Conservation (phyloP, 2,888 invertebrate species). For the Drosophila phalerata region DNA sequence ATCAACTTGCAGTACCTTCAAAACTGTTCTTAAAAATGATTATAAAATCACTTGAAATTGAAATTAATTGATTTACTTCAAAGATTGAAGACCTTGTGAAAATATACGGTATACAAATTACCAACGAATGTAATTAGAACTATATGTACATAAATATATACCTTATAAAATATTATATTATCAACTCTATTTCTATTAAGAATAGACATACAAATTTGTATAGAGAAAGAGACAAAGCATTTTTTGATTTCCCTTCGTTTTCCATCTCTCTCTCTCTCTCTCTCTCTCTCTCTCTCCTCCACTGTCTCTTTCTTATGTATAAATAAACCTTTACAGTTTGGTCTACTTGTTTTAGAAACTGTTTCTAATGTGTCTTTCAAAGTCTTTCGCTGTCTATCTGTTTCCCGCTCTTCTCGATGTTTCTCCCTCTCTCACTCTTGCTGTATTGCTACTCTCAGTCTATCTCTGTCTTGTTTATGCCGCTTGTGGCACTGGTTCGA, state of each 20-base stretch:
- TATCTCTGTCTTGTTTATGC: slow-evolving; percentile 34
- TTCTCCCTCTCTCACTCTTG: neutral
- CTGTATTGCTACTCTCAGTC: neutral
- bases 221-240: neutral
- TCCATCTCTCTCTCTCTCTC: neutral
- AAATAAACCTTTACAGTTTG: neutral
- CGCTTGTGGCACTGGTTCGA: slow-evolving; percentile 9
- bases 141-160: neutral
- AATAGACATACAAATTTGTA: neutral
- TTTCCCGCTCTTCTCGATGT: neutral
- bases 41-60: too few relatives aligned
- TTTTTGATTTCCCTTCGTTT: neutral
- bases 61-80: too few relatives aligned
- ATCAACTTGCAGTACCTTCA: too few relatives aligned
- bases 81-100: too few relatives aligned
- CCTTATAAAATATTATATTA: neutral
- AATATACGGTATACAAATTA: too few relatives aligned
- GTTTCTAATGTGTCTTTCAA: neutral
- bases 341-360: neutral
- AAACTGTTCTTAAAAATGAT: too few relatives aligned
- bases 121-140: too few relatives aligned
- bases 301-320: neutral
- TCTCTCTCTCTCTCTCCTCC: neutral
- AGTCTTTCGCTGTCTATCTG: neutral
- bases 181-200: neutral